phyloP scores from a whole-genome alignment of 2,888 invertebrate genomes.

The Ctena decussata region DNA sequence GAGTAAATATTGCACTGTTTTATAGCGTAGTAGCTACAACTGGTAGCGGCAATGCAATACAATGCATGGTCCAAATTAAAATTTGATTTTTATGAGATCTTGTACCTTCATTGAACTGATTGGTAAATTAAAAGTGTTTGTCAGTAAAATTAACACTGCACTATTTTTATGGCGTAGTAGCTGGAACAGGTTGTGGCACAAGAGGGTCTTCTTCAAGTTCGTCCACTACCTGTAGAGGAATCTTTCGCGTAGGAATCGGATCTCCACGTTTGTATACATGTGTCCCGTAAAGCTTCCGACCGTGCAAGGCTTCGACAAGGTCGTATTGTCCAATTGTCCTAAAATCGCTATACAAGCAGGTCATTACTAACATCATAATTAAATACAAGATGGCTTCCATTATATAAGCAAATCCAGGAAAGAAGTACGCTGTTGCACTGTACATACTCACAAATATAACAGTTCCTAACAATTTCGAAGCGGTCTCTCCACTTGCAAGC shows the following conservation, averaged over 20 bases:
- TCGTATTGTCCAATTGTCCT: constrained; percentile 67
- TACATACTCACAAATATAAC: constrained; percentile 84
- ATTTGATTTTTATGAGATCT: too few species aligned
- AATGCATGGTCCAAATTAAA: too few species aligned
- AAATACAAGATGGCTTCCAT: constrained; percentile 79
- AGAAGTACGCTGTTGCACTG: constrained; percentile 80
- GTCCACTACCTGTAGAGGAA: constrained; percentile 65
- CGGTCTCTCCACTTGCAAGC: constrained; percentile 83
- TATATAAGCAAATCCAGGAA: constrained; percentile 82
- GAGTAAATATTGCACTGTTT: too few species aligned
- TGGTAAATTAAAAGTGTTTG: too few species aligned
- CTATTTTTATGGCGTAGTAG: constrained; percentile 65
- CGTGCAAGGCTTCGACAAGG: constrained; percentile 66
- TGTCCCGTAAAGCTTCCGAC: constrained; percentile 56
- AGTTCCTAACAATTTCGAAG: constrained; percentile 82
- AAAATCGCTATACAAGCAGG: constrained; percentile 67
- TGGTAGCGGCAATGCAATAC: too few species aligned
- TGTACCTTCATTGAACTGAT: too few species aligned
- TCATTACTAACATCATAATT: constrained; percentile 65
- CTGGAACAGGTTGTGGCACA: constrained; percentile 68
- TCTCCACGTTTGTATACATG: constrained; percentile 31
- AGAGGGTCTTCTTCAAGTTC: constrained; percentile 70
- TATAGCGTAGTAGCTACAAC: too few species aligned
- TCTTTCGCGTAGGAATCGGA: constrained; percentile 12
- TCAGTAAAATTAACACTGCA: too few species aligned